Base-by-base conservation (phyloP, 2,113 vertebrate species). In the Mixornis gularis region DNA sequence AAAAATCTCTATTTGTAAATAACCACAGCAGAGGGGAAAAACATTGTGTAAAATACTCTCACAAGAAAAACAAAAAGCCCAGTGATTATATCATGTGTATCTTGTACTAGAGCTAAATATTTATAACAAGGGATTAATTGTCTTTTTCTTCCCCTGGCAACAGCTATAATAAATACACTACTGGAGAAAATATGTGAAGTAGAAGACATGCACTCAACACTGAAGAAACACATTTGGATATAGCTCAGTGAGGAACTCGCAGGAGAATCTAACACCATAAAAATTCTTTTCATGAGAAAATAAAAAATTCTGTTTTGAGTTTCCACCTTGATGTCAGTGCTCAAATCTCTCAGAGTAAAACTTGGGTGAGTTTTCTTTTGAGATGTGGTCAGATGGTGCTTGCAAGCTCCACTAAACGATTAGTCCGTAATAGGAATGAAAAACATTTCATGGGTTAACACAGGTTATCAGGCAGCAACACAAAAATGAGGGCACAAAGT, bases 221-320 rank as follows among this genome's bases (percentile, higher is more conserved):
- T 19, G 60, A 77, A 58, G 53, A 69, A 85, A 83, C 1, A 5
- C 32, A 7, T 82, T 78, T 74, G 79, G 71, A 46, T n/a, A 20
- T 1, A 73, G 27, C 0, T 3, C 26, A n/a, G 38, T 0, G 2
- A 64, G 30, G 34, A 69, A 83, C 53, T 38, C 6, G 3, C n/a
- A 63, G 56, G 44, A 76, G 30, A 59, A 55, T 24, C 32, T 32
- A 68, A 72, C 14, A 36, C 21, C 20, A 27, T 24, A 24, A 70
- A 91, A 84, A 59, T 49, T 24, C 68, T 34, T 58, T 36, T 36
- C 36, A 58, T 58, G n/a, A 58, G 56, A 36, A 58, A 36, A 34
- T 11, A 58, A 58, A 58, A 58, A 25, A 17, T 25, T 36, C 22
- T 58, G 10, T 36, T 58, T 36, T 41, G 38, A 85, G n/a, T 18